Percentiles rank a stretch among this genome's conserved stretches.
phyloP scores from a whole-genome alignment of 2,888 invertebrate species.

The Lapara coniferarum region DNA sequence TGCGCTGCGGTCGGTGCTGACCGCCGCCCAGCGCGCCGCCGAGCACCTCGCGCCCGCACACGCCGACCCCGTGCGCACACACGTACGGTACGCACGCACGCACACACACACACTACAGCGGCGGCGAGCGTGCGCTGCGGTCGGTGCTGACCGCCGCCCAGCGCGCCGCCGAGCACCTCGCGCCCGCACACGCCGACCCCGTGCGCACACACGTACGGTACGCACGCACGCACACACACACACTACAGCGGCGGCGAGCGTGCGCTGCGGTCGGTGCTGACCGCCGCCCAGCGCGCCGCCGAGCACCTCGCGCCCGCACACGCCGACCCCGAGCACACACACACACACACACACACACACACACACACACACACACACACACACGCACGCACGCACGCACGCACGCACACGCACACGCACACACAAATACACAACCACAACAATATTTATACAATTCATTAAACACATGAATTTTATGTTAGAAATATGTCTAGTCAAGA shows the following conservation, averaged over 20 bases:
- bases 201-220: conserved; percentile 53
- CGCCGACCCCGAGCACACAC: conserved; percentile 48
- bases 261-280: conserved; percentile 95
- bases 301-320: conserved; percentile 88
- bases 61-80: conserved; percentile 48
- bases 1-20: conserved; percentile 95
- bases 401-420: neutral
- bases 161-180: conserved; percentile 91
- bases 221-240: no score
- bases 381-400: neutral
- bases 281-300: conserved; percentile 93
- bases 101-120: conserved; percentile 79
- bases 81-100: conserved; percentile 46
- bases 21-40: conserved; percentile 93
- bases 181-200: conserved; percentile 77
- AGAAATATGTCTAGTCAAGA: no score
- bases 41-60: conserved; percentile 88
- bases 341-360: conserved; percentile 33
- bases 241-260: conserved; percentile 86
- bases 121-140: conserved; percentile 95
- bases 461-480: no score
- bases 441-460: no score
- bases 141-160: conserved; percentile 96
- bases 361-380: neutral
- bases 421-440: no score